Evolutionary conservation across 2,888 invertebrate genomes (phyloP).

Genomic region (Heteromurus nitidus): DNA sequence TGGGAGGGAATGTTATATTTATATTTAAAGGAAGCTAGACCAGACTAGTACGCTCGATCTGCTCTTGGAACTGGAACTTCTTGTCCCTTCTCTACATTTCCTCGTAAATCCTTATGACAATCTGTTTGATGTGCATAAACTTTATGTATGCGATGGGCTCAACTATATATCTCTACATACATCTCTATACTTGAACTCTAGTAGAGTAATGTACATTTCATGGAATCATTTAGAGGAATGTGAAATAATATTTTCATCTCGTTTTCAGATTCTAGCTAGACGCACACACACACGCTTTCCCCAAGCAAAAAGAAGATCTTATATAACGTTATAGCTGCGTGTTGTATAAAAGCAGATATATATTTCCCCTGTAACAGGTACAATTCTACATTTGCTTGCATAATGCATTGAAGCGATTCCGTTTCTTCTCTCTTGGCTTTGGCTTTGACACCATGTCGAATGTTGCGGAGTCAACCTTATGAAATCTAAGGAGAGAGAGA

Average conservation of each 20-base stretch:
- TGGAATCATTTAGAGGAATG: background rate
- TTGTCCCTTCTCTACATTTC: constrained; percentile 34
- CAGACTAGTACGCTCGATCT: no score
- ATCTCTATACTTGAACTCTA: background rate
- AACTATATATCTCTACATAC: background rate
- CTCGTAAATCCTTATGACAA: constrained; percentile 72
- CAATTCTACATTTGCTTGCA: background rate
- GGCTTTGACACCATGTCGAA: constrained; percentile 16
- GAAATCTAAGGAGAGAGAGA: no score
- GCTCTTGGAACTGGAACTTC: constrained; percentile 39
- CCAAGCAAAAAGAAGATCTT: no score
- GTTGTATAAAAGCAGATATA: background rate
- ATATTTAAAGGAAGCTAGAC: constrained; percentile 18
- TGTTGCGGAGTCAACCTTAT: constrained; percentile 21
- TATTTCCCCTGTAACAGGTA: background rate
- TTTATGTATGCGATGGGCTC: background rate
- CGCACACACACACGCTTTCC: no score
- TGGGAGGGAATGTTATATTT: no score
- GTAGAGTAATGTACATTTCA: background rate
- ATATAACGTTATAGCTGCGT: background rate
- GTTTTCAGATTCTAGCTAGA: no score
- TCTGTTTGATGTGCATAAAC: constrained; percentile 51
- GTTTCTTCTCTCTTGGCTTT: constrained; percentile 16
- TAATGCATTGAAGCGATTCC: constrained; percentile 2
- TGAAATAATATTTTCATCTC: background rate